phyloP scores from a whole-genome alignment of 2,113 vertebrate species.

The Peucedramus taeniatus region DNA sequence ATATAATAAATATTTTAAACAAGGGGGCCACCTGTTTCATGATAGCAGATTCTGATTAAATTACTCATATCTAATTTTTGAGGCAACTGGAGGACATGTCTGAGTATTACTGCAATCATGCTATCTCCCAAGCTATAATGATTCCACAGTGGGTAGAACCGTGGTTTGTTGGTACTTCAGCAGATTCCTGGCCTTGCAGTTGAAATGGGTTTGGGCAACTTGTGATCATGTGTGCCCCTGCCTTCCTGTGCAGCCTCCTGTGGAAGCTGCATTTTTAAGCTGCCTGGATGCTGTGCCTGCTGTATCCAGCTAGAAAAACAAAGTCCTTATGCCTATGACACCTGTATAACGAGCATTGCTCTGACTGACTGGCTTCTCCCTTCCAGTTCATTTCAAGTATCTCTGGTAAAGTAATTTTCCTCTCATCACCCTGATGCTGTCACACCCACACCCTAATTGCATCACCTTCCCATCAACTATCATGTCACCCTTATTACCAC shows the following conservation, averaged over 20 bases:
- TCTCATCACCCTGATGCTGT: constrained; percentile 7
- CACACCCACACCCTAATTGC: background rate
- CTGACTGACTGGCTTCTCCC: background rate
- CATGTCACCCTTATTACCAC: background rate
- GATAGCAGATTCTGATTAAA: background rate
- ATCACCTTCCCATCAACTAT: background rate
- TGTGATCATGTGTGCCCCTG: background rate
- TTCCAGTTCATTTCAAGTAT: background rate
- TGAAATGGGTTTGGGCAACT: background rate
- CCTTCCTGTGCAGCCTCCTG: background rate
- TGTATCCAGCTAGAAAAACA: background rate
- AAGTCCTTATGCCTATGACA: background rate
- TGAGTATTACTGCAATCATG: background rate
- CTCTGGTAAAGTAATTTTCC: background rate
- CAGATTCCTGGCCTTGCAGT: background rate
- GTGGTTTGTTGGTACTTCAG: background rate
- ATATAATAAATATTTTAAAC: no score
- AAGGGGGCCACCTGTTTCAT: background rate
- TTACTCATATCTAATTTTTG: background rate
- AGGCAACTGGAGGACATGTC: background rate
- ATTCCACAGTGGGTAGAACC: background rate
- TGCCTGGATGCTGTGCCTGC: background rate
- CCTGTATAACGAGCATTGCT: background rate
- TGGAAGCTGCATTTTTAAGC: background rate
- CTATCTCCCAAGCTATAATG: background rate